Evolutionary conservation across 2,113 vertebrate species (phyloP), one percentile per base, ranked within the genome.

Genomic region (Lepus europaeus): DNA sequence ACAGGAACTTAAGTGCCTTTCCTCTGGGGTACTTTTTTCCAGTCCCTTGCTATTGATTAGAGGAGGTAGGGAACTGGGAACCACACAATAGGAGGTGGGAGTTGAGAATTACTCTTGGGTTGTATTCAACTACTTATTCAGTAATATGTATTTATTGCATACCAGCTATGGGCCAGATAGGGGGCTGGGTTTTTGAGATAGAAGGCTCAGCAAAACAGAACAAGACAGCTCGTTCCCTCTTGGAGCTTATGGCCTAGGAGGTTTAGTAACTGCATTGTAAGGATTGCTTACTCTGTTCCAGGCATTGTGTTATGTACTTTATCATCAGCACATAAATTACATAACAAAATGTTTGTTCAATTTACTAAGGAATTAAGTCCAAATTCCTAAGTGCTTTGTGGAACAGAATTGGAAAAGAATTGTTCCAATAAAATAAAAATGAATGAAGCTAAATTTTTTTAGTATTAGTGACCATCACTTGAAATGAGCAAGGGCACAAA

Each of bases 1-100:
- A 96, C 63, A 95, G 96, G 96, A 97, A 97, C 91, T 95, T 87
- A 53, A 91, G 87, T 82, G 89, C 39, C 93, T 94, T 95, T 97
- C 45, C 81, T 96, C 56, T 94, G 33, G 39, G 85, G 90, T 86
- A 59, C 11, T 36, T n/a, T 91, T 90, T 97, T 95, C 79, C 64
- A 83, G 90, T 68, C 61, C 51, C 29, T 96, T 96, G 73, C 68
- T 89, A 73, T 95, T 89, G 68, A 79, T 90, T 83, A 73, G 74
- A 81, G 92, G 69, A 45, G 49, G 9, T 89, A 63, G 20, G 61
- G 53, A n/a, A 49, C 45, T 78, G 51, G 33, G 45, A n/a, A 39
- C 61, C 27, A 20, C 87, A 69, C 87, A 89, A 69, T 31, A 73
- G n/a, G 19, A 63, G 39, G 23, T 90, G 6, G 89, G 64, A 77